These are phyloP conservation scores for Lepus oiostolus DNA, from an alignment of 2,797 vertebrate species.

Conservation along the genomic window DNA sequence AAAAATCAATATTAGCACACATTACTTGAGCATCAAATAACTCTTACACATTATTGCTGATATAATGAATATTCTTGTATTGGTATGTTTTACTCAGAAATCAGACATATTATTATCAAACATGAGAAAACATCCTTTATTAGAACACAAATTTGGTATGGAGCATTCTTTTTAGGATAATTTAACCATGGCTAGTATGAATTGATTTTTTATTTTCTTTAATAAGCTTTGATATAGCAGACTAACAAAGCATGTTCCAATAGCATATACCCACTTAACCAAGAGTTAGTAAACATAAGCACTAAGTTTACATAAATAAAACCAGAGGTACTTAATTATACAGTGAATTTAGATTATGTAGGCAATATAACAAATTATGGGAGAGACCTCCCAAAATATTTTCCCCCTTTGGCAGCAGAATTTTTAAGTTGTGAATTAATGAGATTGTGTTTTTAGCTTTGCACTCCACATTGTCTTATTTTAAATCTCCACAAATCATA, in stretches of 20 bases:
- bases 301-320: constrained; percentile 58
- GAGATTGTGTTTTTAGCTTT: constrained; percentile 51
- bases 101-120: background rate
- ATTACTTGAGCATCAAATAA: background rate
- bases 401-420: background rate
- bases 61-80: background rate
- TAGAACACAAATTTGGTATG: background rate
- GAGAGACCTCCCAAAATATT: constrained; percentile 56
- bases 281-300: constrained; percentile 10
- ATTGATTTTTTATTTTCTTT: background rate
- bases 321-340: constrained; percentile 55
- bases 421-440: constrained; percentile 71
- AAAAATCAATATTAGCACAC: constrained; percentile 11
- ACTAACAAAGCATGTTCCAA: background rate
- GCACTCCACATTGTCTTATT: constrained; percentile 54
- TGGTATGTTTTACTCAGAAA: constrained; percentile 45
- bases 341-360: constrained; percentile 38
- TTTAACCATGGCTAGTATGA: background rate
- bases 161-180: background rate
- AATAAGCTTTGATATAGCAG: constrained; percentile 21
- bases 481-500: constrained; percentile 55
- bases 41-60: background rate
- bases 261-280: background rate
- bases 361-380: constrained; percentile 47
- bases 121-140: background rate